These are phyloP conservation scores for Brachyalestes nurse DNA, from an alignment of 2,797 vertebrate species.

Conservation along the genomic window DNA sequence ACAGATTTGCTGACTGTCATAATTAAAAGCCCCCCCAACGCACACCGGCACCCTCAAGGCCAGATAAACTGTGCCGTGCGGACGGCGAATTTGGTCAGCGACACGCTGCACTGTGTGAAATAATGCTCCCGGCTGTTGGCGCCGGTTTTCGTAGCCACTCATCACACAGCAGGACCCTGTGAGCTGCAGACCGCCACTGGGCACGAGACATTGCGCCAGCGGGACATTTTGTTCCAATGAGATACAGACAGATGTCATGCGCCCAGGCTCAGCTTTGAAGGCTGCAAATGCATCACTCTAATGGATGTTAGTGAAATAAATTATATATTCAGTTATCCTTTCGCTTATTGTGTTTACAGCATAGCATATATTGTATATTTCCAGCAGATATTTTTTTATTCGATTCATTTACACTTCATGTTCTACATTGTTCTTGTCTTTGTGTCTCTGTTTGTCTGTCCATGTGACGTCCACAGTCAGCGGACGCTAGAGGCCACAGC, in stretches of 20 bases:
- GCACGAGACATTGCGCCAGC: slow-evolving; percentile 65
- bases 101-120: slow-evolving; percentile 64
- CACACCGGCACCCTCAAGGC: slow-evolving; percentile 56
- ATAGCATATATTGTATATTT: no score
- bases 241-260: slow-evolving; percentile 64
- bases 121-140: slow-evolving; percentile 67
- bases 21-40: slow-evolving; percentile 37
- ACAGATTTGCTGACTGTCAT: slow-evolving; percentile 63
- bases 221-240: slow-evolving; percentile 61
- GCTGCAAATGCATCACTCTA: slow-evolving; percentile 44
- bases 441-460: no score
- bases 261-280: slow-evolving; percentile 56
- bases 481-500: no score
- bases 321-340: no score
- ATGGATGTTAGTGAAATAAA: background rate
- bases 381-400: no score
- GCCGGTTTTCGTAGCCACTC: slow-evolving; percentile 55
- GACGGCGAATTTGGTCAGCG: slow-evolving; percentile 65
- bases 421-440: no score
- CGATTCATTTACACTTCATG: no score
- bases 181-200: slow-evolving; percentile 69
- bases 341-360: no score
- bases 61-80: slow-evolving; percentile 63
- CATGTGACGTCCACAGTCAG: no score
- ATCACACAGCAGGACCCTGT: slow-evolving; percentile 46